A percentile compares a stretch with the other conserved stretches of the same genome.
phyloP scores from a whole-genome alignment of 2,113 vertebrate genomes.

The Dromaius novaehollandiae region DNA sequence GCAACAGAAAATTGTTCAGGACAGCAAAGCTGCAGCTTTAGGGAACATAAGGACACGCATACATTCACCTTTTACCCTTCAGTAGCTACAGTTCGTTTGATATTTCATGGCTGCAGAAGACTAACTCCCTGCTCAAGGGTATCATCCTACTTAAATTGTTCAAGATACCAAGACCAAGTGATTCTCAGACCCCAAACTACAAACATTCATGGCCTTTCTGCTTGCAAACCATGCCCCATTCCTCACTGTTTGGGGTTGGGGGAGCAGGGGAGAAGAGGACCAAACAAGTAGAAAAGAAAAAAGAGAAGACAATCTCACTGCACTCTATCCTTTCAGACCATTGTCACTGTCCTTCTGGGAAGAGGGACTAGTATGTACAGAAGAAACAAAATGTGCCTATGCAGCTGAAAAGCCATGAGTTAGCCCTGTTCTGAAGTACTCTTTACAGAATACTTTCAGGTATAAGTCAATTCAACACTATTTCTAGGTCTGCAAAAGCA shows the following conservation, averaged over 20 bases:
- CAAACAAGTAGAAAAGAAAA: neutral
- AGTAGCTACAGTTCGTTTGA: neutral
- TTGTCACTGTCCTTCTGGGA: neutral
- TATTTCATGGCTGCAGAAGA: rapidly evolving
- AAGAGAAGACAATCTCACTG: neutral
- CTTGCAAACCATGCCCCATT: neutral
- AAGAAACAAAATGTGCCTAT: neutral
- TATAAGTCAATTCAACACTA: neutral
- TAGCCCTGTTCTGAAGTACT: neutral
- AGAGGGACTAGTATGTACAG: neutral
- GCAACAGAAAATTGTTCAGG: neutral
- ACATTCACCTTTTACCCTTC: neutral
- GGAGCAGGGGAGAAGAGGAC: neutral
- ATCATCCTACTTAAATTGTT: neutral
- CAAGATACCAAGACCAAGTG: neutral
- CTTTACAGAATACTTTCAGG: neutral
- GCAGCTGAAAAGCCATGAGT: neutral
- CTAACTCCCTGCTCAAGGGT: neutral
- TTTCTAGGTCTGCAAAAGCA: neutral
- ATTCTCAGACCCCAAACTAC: neutral
- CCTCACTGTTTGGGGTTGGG: neutral
- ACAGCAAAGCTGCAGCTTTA: neutral
- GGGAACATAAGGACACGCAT: neutral
- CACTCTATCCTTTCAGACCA: neutral
- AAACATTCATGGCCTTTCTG: neutral